phyloP scores from a whole-genome alignment of 2,797 vertebrate species.

The Gallinago nigripennis region DNA sequence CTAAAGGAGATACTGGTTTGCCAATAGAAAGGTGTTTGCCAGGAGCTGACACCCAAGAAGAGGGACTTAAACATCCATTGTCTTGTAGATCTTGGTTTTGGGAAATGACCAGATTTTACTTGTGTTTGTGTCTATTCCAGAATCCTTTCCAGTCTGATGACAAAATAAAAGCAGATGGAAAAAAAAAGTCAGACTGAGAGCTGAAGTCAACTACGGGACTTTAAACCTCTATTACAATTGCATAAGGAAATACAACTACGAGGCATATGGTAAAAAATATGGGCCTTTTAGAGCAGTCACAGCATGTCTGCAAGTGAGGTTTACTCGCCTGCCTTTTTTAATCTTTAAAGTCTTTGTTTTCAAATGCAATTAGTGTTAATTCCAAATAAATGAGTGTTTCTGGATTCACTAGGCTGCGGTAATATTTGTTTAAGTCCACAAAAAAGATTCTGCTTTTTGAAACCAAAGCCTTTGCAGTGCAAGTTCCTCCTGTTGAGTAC shows the following conservation, averaged over 20 bases:
- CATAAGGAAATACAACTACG: neutral
- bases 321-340: neutral
- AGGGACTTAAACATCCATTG: neutral
- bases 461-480: neutral
- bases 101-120: neutral
- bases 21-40: neutral
- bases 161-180: neutral
- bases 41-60: neutral
- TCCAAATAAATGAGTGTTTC: neutral
- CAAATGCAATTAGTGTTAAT: neutral
- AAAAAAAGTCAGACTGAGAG: neutral
- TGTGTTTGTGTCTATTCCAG: neutral
- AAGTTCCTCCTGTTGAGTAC: neutral
- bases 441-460: neutral
- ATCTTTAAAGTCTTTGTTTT: neutral
- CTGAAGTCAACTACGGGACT: neutral
- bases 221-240: neutral
- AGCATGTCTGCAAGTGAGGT: neutral
- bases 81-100: neutral
- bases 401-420: neutral
- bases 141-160: neutral
- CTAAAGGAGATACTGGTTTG: neutral
- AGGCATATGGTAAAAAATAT: neutral
- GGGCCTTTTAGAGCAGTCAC: neutral
- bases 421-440: neutral